These are phyloP conservation scores for Leptinotarsa tumamoca DNA, from an alignment of 2,888 invertebrate species.

Conservation along the genomic window DNA sequence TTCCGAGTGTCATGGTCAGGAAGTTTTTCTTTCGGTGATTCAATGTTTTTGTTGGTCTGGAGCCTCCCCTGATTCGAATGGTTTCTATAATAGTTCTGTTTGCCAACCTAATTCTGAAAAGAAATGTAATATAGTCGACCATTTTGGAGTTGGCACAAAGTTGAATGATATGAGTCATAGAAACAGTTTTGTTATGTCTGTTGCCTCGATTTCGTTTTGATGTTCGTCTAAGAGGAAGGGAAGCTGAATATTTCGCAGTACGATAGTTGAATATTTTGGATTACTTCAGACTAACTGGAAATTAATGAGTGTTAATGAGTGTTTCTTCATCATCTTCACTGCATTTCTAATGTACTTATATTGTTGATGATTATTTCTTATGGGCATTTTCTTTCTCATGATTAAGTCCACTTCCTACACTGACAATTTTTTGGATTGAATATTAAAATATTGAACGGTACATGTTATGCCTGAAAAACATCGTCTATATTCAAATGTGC, in stretches of 20 bases:
- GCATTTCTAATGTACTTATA: too few species aligned
- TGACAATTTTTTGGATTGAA: background rate
- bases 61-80: background rate
- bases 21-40: slow-evolving; percentile 26
- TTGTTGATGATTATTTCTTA: background rate
- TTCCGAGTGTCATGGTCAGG: slow-evolving; percentile 4
- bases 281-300: too few species aligned
- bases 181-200: background rate
- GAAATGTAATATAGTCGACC: slow-evolving; percentile 1
- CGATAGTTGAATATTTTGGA: too few species aligned
- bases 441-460: slow-evolving; percentile 6
- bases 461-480: slow-evolving; percentile 4
- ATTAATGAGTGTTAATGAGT: too few species aligned
- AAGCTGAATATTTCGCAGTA: background rate
- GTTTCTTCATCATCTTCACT: too few species aligned
- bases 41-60: slow-evolving; percentile 26
- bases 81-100: slow-evolving; percentile 17
- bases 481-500: slow-evolving; percentile 24
- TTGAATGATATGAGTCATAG: background rate
- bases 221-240: background rate
- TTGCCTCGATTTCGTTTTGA: background rate
- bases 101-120: background rate
- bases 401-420: background rate
- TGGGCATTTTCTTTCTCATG: background rate
- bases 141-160: slow-evolving; percentile 1